Percentiles rank a stretch among this genome's conserved stretches.
phyloP scores from a whole-genome alignment of 2,888 invertebrate genomes.

The Pheosia tremula region DNA sequence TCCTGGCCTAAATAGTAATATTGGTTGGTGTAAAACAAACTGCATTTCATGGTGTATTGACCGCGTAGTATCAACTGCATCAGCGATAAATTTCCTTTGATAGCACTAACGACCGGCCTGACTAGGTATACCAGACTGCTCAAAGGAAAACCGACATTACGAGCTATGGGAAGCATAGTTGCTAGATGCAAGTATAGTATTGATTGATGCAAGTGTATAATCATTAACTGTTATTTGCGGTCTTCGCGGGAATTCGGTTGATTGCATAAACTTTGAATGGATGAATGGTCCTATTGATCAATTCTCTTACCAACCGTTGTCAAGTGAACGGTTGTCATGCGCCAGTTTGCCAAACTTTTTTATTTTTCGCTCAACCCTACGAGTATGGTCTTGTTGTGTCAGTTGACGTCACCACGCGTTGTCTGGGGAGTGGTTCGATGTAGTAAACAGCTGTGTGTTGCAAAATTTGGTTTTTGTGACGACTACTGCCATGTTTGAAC shows the following conservation, averaged over 20 bases:
- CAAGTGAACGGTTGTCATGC: conserved; percentile 58
- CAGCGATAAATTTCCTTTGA: conserved; percentile 29
- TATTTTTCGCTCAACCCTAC: conserved; percentile 19
- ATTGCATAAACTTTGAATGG: neutral
- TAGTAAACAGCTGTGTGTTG: conserved; percentile 21
- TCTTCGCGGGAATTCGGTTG: neutral
- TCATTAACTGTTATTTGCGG: neutral
- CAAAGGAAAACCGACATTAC: conserved; percentile 9
- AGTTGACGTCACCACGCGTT: conserved; percentile 23
- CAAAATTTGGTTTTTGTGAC: conserved; percentile 7
- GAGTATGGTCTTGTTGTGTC: conserved; percentile 20
- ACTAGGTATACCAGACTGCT: conserved; percentile 18
- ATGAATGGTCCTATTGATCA: conserved; percentile 40
- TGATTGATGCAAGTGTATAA: too few relatives aligned
- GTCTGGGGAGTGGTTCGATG: conserved; percentile 26
- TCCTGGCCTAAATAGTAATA: neutral
- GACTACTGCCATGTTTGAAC: neutral
- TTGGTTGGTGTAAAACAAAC: neutral
- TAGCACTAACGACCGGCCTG: conserved; percentile 20
- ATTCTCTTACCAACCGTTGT: conserved; percentile 49
- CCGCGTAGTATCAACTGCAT: conserved; percentile 32
- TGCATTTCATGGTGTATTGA: neutral
- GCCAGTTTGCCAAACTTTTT: conserved; percentile 25
- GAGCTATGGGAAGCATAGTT: neutral
- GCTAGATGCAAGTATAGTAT: neutral